Base-by-base conservation (phyloP, 2,888 invertebrate genomes). In the Argyresthia goedartella region DNA sequence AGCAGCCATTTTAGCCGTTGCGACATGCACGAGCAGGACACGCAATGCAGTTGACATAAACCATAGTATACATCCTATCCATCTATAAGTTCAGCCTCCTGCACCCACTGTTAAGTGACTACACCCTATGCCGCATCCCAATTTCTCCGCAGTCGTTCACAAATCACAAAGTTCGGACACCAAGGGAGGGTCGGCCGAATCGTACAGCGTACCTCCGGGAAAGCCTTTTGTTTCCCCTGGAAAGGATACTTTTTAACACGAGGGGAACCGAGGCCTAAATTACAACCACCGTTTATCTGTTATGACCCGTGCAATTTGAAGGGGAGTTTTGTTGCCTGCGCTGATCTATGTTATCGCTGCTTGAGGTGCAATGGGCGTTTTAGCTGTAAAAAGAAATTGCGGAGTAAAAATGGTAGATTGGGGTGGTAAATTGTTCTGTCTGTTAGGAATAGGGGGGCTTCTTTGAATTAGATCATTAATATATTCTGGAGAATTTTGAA, bases 261-360 rank as follows among this genome's bases (percentile, higher is more conserved):
- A 51, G 54, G 56, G 57, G 49, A 52, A 45, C 13, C 33, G 11
- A 46, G 67, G 61, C 64, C 69, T 68, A 71, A 77, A 71, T 72
- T 76, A 77, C 77, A 66, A 64, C 65, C 69, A 60, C 58, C 74
- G 75, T 77, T 78, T 78, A 77, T 78, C 78, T 76, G 73, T 76
- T 78, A 78, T 78, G 78, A 76, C 69, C 73, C 71, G 64, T 72
- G 76, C 78, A 77, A 78, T 76, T 73, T 75, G 71, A 64, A 42
- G 50, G 48, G 55, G 51, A 49, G 35, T 25, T 25, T 25, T 25
- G 25, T 25, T 25, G 44, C n/a, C 7, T 34, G 52, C 44, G 34
- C 33, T 50, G 51, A 51, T 51, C 54, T 54, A 54, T 52, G 49
- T 42, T 45, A 54, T 49, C 45, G 34, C 41, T 45, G 44, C 45